These are phyloP conservation scores for Boloria selene DNA, from an alignment of 2,888 invertebrate genomes.

Conservation along the genomic window DNA sequence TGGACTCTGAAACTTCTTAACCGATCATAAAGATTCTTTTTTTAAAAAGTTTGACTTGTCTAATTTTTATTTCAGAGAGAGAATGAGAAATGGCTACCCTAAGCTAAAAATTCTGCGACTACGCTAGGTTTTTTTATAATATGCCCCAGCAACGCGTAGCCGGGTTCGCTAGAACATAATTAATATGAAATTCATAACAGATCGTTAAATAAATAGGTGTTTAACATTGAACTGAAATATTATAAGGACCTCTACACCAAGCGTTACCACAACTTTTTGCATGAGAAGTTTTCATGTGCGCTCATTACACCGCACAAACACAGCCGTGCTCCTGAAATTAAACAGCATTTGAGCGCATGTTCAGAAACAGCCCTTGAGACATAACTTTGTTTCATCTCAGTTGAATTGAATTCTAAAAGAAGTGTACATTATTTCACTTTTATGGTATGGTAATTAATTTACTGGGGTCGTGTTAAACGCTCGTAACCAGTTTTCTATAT, in stretches of 20 bases:
- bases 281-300: constrained; percentile 19
- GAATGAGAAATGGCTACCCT: no score
- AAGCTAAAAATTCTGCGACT: no score
- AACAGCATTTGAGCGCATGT: constrained; percentile 12
- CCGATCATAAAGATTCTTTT: no score
- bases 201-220: not conserved
- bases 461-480: not conserved
- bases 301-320: constrained; percentile 21
- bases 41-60: no score
- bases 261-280: constrained; percentile 9
- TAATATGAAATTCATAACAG: not conserved
- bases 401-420: constrained; percentile 12
- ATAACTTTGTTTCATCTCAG: constrained; percentile 19
- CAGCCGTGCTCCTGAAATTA: constrained; percentile 7
- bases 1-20: no score
- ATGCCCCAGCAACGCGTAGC: no score
- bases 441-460: no score
- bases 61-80: no score
- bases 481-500: not conserved
- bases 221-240: not conserved
- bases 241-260: not conserved
- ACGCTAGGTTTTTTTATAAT: no score
- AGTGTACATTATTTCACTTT: constrained; percentile 7
- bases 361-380: constrained; percentile 20
- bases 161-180: no score